Evolutionary conservation across 1,140 invertebrate genomes (phyloP).

Genomic region (Bombus turneri): DNA sequence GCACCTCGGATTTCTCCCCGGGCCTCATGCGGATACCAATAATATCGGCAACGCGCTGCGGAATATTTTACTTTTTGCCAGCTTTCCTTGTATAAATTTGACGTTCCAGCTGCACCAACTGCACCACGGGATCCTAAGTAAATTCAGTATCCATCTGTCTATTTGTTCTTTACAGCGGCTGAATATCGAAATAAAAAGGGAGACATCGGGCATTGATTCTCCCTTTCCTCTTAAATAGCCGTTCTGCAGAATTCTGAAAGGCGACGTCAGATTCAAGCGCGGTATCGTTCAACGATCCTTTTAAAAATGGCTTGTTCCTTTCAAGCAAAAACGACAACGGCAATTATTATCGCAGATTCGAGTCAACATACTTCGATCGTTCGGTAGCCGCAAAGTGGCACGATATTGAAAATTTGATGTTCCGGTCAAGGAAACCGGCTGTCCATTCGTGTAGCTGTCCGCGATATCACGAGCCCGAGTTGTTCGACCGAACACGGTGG

Average conservation of each 20-base stretch:
- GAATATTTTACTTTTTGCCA: slow-evolving; percentile 47
- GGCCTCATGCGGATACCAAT: background rate
- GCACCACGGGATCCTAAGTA: slow-evolving; percentile 25
- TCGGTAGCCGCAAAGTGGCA: background rate
- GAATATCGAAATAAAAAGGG: slow-evolving; percentile 28
- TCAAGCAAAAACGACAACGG: background rate
- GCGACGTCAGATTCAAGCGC: no score
- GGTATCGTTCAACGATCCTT: no score
- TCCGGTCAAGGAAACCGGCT: background rate
- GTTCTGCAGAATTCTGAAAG: background rate
- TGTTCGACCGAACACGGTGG: background rate
- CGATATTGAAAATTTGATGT: slow-evolving; percentile 21
- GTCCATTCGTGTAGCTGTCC: slow-evolving; percentile 29
- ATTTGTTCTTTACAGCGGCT: slow-evolving; percentile 21
- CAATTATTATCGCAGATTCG: background rate
- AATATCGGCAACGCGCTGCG: slow-evolving; percentile 6
- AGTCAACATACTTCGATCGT: background rate
- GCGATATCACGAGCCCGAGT: background rate
- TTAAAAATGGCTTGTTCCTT: no score
- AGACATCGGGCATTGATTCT: background rate
- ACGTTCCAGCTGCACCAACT: slow-evolving; percentile 9
- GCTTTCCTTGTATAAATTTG: slow-evolving; percentile 41
- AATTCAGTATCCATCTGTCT: slow-evolving; percentile 47
- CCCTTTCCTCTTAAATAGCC: background rate
- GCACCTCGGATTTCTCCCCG: background rate